Evolutionary conservation across 64 coral and sea anemone genomes (phyloP), one percentile per base, ranked within the genome.

Genomic region (Dendrophyllia cribrosa): DNA sequence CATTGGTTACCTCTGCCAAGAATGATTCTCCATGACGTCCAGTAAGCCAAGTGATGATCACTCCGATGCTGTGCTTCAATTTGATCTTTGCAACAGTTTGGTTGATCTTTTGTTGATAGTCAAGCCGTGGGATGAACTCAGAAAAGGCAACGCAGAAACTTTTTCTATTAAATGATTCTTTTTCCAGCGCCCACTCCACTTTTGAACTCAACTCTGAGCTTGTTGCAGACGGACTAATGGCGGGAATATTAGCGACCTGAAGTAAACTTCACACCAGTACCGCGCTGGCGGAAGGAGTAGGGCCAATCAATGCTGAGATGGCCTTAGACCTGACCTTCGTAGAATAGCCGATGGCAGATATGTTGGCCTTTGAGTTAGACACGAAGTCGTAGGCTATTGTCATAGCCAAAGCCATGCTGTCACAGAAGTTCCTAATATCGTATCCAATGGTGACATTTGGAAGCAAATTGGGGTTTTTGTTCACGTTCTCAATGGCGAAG

Each of bases 81-180:
- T 86, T 70, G 4, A 86, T 26, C 43, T 86, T 86, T 5, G 0
- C 46, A n/a, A 86, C 83, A 23, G 66, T 86, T 12, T 61, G 9
- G 13, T 86, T 71, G 13, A 71, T 86, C 46, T 86, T 86, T 5
- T 61, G 10, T 23, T 70, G 51, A 51, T 82, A 25, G 52, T 82
- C 82, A 19, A 88, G 86, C 7, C 89, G 81, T 15, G 93, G 91
- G 23, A 95, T 91, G 21, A 91, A 95, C 43, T 95, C 93, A 16
- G 87, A 89, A 63, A 91, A 91, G 2, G 89, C 93, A 43, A 95
- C 87, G 58, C 93, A 95, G 51, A 95, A 95, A 3, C 82, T 89
- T 22, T 79, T 77, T 15, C 93, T 80, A 21, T 91, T 63, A 26
- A 91, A 91, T 3, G 93, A 77, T 44, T 87, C 89, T 73, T 83